Conservation (phyloP, 2,797 vertebrate genomes). For the Halcyon chelicuti region DNA sequence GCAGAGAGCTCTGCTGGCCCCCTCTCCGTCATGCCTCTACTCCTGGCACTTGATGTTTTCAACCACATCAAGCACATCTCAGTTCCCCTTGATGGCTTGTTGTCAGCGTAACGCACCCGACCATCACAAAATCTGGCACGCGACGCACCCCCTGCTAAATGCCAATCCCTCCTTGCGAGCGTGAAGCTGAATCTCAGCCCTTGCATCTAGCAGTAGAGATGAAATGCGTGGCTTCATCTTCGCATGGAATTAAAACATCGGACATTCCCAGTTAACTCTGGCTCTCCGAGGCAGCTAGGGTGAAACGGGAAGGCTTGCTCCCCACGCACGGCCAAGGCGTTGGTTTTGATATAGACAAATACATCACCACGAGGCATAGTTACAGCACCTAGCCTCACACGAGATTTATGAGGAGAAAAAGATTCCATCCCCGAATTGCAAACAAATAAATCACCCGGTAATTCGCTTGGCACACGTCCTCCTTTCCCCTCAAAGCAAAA, state of each 20-base stretch:
- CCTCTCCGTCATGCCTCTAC: not conserved
- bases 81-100: not conserved
- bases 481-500: not conserved
- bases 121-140: conserved; percentile 49
- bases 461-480: not conserved
- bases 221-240: not conserved
- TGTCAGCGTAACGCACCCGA: not conserved
- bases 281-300: not conserved
- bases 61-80: not conserved
- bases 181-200: not conserved
- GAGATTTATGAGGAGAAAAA: conserved; percentile 27
- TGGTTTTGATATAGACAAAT: conserved; percentile 2
- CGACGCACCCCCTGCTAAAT: not conserved
- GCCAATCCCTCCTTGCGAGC: not conserved
- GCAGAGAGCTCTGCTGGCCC: not conserved
- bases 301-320: not conserved
- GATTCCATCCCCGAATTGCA: not conserved
- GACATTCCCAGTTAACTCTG: not conserved
- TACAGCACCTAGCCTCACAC: not conserved
- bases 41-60: not conserved
- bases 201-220: not conserved
- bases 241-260: not conserved
- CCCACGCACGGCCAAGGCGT: not conserved
- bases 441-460: conserved; percentile 5
- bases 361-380: not conserved